Base-by-base conservation (phyloP, 1,140 invertebrate genomes). In the Maniola jurtina region DNA sequence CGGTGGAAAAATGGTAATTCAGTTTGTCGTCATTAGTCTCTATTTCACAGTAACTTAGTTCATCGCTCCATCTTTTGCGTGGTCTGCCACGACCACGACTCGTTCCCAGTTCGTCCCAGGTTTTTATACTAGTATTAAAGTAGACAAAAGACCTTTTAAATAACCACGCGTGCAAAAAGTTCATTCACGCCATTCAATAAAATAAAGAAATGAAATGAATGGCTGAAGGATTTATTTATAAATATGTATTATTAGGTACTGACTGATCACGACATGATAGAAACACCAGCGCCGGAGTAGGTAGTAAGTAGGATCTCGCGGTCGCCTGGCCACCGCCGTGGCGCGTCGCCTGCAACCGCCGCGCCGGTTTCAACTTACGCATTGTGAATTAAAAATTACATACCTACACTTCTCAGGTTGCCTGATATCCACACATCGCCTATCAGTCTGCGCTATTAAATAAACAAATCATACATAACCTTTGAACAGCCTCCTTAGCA, bases 351-450 rank as follows among this genome's bases (percentile, higher is more conserved):
- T 66, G 73, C 76, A 68, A 76, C 69, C 60, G 64, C 25, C 25
- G 25, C 25, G 25, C 64, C 62, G 65, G 77, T 71, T 64, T 77
- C 57, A 56, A 69, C 64, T 81, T 71, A 66, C 79, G 81, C 72
- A 71, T 69, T 61, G 68, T 71, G 81, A 83, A 81, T 84, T 75
- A 81, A 77, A 81, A 79, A 77, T 72, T 67, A 64, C 64, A 66
- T 61, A 60, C n/a, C n/a, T n/a, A n/a, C 61, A 68, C 48, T 25
- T 68, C 45, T 68, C 57, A 42, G 14, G 56, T 63, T 62, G 36
- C 57, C 25, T 25, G 42, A 58, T 61, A 1, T 56, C 57, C 57
- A 66, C 50, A 55, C 55, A 64, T 58, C 62, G 73, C 70, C 70
- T 55, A 33, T 69, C 42, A 33, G 73, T 72, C 68, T 72, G 38